A percentile compares a stretch with the other conserved stretches of the same genome.
These are phyloP conservation scores for Clamator glandarius DNA, from an alignment of 2,797 vertebrate genomes.

Conservation along the genomic window DNA sequence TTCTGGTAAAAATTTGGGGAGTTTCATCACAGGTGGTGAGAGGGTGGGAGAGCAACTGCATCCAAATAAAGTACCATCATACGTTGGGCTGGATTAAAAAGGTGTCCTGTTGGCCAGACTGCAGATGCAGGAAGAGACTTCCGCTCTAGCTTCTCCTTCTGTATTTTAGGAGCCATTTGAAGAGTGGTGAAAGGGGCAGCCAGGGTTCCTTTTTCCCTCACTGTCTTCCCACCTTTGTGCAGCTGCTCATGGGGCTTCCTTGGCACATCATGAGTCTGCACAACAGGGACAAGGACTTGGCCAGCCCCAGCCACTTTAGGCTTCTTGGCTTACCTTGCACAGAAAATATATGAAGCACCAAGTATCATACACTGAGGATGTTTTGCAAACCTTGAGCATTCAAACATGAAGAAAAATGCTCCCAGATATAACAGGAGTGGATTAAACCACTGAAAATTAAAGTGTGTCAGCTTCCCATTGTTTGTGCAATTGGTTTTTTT, in stretches of 20 bases:
- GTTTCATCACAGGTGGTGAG: not conserved
- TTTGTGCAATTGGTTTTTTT: not conserved
- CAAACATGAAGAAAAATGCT: not conserved
- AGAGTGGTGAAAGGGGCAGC: not conserved
- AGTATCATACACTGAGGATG: not conserved
- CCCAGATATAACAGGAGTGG: not conserved
- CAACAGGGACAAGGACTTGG: not conserved
- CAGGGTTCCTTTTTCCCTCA: fast-evolving
- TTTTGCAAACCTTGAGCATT: not conserved
- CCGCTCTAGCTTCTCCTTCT: not conserved
- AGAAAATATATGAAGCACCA: not conserved
- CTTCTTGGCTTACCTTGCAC: not conserved
- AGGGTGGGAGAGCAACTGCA: not conserved
- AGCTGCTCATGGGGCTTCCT: not conserved
- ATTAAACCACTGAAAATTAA: not conserved
- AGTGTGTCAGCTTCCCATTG: not conserved
- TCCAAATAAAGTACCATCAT: not conserved
- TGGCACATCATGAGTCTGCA: not conserved
- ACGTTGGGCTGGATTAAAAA: not conserved
- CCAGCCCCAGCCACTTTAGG: not conserved
- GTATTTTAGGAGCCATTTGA: not conserved
- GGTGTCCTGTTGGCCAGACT: not conserved
- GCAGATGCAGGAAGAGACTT: not conserved
- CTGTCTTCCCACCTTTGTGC: not conserved
- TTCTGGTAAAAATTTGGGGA: not conserved